phyloP scores from a whole-genome alignment of 2,797 vertebrate genomes.

The Clarias laeviceps region DNA sequence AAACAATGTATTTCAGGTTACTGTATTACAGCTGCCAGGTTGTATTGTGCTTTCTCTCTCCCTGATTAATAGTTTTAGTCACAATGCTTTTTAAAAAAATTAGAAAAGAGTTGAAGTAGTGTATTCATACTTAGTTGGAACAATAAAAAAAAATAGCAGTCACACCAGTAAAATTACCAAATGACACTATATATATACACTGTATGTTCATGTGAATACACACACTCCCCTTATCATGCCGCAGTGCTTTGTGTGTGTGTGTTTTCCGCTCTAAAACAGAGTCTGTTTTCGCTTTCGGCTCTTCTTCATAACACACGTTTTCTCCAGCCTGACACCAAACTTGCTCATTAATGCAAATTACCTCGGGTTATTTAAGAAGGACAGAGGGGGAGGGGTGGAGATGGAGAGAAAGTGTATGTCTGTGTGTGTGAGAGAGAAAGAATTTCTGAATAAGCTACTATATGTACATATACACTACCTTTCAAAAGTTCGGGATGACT shows the following conservation, averaged over 20 bases:
- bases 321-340: not conserved
- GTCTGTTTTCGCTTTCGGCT: not conserved
- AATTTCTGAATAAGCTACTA: not conserved
- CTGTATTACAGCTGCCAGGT: too few relatives aligned
- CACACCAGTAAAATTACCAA: not conserved
- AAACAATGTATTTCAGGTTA: too few relatives aligned
- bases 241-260: not conserved
- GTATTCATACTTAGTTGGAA: not conserved
- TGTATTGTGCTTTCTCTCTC: too few relatives aligned
- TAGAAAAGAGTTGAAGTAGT: not conserved
- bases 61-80: not conserved
- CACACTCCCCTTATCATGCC: not conserved
- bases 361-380: not conserved
- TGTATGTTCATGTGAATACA: not conserved
- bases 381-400: not conserved
- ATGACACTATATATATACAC: not conserved
- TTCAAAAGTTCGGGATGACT: too few relatives aligned
- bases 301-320: not conserved
- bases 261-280: not conserved
- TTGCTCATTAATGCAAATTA: constrained; percentile 21
- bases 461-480: too few relatives aligned
- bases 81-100: not conserved
- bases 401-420: not conserved
- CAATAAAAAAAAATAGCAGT: not conserved
- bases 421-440: not conserved